Evolutionary conservation across 2,888 invertebrate genomes (phyloP).

Genomic region (Penaeus monodon): DNA sequence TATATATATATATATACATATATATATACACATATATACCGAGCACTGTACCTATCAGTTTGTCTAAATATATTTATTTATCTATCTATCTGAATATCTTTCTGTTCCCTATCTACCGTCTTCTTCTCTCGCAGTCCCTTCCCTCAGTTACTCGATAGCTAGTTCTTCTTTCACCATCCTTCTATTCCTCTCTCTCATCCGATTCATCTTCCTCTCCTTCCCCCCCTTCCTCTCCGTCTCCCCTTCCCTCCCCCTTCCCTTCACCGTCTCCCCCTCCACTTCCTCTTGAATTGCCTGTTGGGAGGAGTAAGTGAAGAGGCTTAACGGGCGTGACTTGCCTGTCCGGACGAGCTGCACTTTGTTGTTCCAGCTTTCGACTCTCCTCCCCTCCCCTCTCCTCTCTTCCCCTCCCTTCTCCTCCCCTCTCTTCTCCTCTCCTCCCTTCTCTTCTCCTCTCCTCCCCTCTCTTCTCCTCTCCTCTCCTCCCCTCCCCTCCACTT

Average conservation of each 20-base stretch:
- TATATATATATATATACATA: background rate
- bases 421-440: background rate
- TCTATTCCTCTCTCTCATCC: constrained; percentile 6
- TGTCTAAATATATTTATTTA: too few species aligned
- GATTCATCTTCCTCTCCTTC: too few species aligned
- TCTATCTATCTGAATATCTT: too few species aligned
- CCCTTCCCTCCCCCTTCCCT: background rate
- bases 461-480: constrained; percentile 11
- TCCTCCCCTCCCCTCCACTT: background rate
- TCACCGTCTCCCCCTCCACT: background rate
- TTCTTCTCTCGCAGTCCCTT: background rate
- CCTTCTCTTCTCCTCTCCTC: too few species aligned
- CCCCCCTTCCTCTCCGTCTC: background rate
- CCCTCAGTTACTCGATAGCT: background rate
- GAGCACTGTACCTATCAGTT: too few species aligned
- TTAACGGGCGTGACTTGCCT: background rate
- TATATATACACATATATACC: too few species aligned
- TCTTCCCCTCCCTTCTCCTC: background rate
- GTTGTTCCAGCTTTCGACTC: background rate
- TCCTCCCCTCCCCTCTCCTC: constrained; percentile 14
- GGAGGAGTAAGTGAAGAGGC: background rate
- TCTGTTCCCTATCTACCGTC: too few species aligned
- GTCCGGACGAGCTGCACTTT: background rate
- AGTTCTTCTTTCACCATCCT: background rate
- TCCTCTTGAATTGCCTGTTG: background rate